Evolutionary conservation across 2,797 vertebrate species (phyloP), one percentile per base, ranked within the genome.

Genomic region (Labeo calbasu): DNA sequence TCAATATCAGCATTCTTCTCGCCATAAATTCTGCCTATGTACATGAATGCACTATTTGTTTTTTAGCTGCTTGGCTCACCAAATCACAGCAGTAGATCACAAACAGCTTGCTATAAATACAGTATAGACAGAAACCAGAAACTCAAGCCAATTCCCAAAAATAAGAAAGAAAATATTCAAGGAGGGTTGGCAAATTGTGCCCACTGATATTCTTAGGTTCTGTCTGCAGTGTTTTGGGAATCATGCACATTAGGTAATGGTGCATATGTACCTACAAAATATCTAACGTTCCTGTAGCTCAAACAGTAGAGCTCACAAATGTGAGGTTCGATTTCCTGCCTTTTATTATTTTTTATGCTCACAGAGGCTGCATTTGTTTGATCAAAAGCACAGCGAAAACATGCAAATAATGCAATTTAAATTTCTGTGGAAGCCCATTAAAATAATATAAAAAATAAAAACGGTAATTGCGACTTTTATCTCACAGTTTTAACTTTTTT

Each of bases 51-150:
- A 46, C 23, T 12, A 28, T 77, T 63, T 63, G 50, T 51, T 51
- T 51, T 65, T 63, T 50, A 9, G 23, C 40, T 40, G 43, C 57
- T 61, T 59, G 40, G n/a, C 66, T 81, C 36, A 81, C 66, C 36
- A 57, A 59, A n/a, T 17, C 40, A 57, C 73, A 46, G 73, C 21
- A 15, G 73, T 59, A 23, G 69, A 77, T 77, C 46, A 59, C 53
- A 77, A 61, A 43, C 23, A 71, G 69, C 43, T 63, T 50, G 43
- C 40, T 81, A 72, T 72, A 72, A 70, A 72, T 81, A 72, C 23
- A 72, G 32, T 81, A 61, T 50, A 81, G 55, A 72, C 68, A 65
- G 70, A 75, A 82, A 65, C 43, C 25, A 50, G 40, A 82, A 17
- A 82, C 46, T 65, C 8, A 36, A 81, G 55, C 55, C 53, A 81